Percentiles rank a stretch among this genome's conserved stretches.
Conservation (phyloP, 1,140 invertebrate genomes). For the Uloborus diversus region DNA sequence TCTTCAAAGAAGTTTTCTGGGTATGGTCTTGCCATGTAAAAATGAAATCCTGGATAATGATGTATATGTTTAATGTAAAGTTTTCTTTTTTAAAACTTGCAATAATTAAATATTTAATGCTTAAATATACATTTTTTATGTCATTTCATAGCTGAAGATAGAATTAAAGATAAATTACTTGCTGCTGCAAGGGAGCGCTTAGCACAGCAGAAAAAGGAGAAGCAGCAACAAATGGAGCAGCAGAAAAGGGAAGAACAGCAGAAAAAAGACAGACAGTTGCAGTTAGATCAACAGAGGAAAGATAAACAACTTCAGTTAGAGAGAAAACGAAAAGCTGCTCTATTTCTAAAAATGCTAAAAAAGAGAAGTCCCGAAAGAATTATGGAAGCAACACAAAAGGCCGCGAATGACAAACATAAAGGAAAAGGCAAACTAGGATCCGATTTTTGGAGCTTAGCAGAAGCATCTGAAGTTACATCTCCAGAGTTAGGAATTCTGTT, state of each 20-base stretch:
- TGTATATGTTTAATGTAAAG: too few relatives aligned
- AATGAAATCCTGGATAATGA: too few relatives aligned
- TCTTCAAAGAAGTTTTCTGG: too few relatives aligned
- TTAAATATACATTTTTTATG: neutral
- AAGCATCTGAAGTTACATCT: neutral
- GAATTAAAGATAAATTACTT: slow-evolving; percentile 73
- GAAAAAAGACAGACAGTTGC: slow-evolving; percentile 6
- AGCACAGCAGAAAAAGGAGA: slow-evolving; percentile 65
- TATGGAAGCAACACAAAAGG: neutral
- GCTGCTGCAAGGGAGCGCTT: slow-evolving; percentile 71
- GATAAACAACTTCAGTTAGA: slow-evolving; percentile 78
- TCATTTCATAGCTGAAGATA: slow-evolving; percentile 70
- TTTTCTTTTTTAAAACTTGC: too few relatives aligned
- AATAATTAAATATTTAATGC: too few relatives aligned
- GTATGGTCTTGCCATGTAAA: too few relatives aligned
- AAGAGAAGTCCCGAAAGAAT: neutral
- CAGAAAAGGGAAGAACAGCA: slow-evolving; percentile 65
- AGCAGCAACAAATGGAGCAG: slow-evolving; percentile 76
- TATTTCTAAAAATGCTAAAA: slow-evolving; percentile 67
- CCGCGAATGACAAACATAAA: neutral
- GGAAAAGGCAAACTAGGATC: neutral
- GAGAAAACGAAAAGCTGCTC: slow-evolving; percentile 71
- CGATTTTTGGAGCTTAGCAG: neutral
- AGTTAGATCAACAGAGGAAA: slow-evolving; percentile 31
- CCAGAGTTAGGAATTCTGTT: slow-evolving; percentile 10